Evolutionary conservation across 2,888 invertebrate genomes (phyloP).

Genomic region (Nomada hirtipes): DNA sequence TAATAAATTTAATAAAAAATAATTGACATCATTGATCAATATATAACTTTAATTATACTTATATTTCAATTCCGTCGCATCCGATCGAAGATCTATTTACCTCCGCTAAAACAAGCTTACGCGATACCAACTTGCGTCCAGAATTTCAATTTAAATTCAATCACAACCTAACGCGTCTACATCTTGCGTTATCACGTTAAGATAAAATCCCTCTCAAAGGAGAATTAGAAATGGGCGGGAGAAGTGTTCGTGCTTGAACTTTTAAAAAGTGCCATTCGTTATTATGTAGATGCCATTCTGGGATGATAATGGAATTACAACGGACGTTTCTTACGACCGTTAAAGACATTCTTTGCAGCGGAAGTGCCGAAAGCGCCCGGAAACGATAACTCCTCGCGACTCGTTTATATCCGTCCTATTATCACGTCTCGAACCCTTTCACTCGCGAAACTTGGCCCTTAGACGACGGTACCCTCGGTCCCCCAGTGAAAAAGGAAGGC

Average conservation of each 20-base stretch:
- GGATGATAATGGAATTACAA: slow-evolving; percentile 77
- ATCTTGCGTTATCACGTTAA: slow-evolving; percentile 46
- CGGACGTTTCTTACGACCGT: slow-evolving; percentile 63
- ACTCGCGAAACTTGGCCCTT: slow-evolving; percentile 24
- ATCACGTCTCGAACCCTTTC: slow-evolving; percentile 46
- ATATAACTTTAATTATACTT: not conserved
- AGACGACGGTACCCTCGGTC: not conserved
- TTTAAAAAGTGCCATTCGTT: slow-evolving; percentile 69
- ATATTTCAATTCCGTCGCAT: not conserved
- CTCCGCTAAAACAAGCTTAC: slow-evolving; percentile 6
- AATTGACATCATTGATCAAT: too few relatives aligned
- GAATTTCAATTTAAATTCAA: slow-evolving; percentile 58
- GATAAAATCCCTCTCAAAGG: slow-evolving; percentile 20
- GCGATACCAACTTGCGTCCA: slow-evolving; percentile 11
- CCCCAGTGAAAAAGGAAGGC: not conserved
- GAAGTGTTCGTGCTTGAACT: slow-evolving; percentile 41
- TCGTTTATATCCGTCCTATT: slow-evolving; percentile 55
- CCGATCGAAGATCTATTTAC: slow-evolving; percentile 14
- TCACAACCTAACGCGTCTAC: slow-evolving; percentile 48
- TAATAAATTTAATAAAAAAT: too few relatives aligned
- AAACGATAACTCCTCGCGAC: slow-evolving; percentile 61
- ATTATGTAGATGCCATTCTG: slow-evolving; percentile 77
- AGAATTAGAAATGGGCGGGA: not conserved
- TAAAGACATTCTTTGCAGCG: slow-evolving; percentile 58
- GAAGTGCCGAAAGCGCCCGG: slow-evolving; percentile 61